phyloP scores from a whole-genome alignment of 2,113 vertebrate genomes.

The Rhea pennata region DNA sequence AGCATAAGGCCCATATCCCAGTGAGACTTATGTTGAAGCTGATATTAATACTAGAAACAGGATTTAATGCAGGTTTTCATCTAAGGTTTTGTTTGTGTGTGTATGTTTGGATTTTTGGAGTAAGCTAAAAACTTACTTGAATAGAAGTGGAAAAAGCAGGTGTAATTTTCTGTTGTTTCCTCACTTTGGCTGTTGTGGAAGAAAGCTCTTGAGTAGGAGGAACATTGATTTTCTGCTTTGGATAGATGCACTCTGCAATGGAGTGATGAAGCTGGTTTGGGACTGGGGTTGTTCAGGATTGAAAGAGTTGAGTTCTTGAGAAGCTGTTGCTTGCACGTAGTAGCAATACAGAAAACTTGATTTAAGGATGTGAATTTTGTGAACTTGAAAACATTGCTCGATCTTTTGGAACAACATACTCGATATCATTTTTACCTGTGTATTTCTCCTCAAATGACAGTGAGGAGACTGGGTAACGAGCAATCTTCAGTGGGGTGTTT shows the following conservation, averaged over 20 bases:
- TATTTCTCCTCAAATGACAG: background rate
- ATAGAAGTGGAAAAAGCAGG: background rate
- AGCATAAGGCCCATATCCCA: background rate
- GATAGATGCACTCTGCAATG: background rate
- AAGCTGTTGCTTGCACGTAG: background rate
- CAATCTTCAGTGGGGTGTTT: background rate
- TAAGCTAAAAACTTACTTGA: rapidly evolving
- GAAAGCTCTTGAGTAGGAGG: background rate
- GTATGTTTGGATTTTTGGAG: background rate
- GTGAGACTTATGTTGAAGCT: background rate
- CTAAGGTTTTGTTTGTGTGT: background rate
- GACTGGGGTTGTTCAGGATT: background rate
- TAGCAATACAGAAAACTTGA: background rate
- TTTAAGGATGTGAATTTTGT: background rate
- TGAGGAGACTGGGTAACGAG: background rate
- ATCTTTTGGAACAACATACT: background rate
- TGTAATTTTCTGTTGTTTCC: background rate
- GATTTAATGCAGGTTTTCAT: background rate
- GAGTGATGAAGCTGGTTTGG: background rate
- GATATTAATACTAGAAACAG: background rate
- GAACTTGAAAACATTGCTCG: background rate
- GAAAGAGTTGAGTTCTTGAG: background rate
- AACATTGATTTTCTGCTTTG: background rate
- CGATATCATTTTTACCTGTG: background rate
- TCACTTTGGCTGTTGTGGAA: rapidly evolving